Base-by-base conservation (phyloP, 2,888 invertebrate species). In the Agrochola lota region DNA sequence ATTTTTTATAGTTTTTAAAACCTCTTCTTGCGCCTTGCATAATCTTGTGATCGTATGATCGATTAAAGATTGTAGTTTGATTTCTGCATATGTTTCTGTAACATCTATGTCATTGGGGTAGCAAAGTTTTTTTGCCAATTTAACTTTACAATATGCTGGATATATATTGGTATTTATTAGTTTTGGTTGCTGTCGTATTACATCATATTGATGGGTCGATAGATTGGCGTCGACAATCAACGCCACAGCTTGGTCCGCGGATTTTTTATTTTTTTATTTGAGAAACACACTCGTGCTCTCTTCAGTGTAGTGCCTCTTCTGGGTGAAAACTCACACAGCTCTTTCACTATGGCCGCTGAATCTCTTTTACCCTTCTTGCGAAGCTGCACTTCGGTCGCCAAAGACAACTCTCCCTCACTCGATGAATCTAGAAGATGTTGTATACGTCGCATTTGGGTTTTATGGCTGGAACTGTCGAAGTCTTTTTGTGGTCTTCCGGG, bases 41-140 rank as follows among this genome's bases (percentile, higher is more conserved):
- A 64, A n/a, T n/a, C 40, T 6, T 64, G n/a, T 64, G 8, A 64
- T n/a, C 15, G 64, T 64, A 15, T 43, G 64, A 43, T 64, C n/a
- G 1, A 64, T n/a, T n/a, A 64, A 12, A 64, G 64, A n/a, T 64
- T 64, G 40, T 15, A 64, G 43, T 43, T 64, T 43, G 7, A 43
- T 43, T 64, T 64, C 64, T n/a, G 64, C 43, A n/a, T 12, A 43
- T 15, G 64, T 64, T 64, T 64, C 64, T 15, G 64, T 64, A 8
- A 64, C 64, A 64, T 64, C 6, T 3, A 64, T 64, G 43, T n/a
- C n/a, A 64, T 43, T 64, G 8, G 64, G 64, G 8, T 64, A 64
- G 15, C 64, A 43, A 2, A n/a, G n/a, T 23, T 64, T 2, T n/a
- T 8, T 64, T 64, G 43, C 43, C 43, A 43, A 43, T 43, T 43